These are phyloP conservation scores for Sphaerodactylus townsendi DNA, from an alignment of 2,113 vertebrate species.

Conservation along the genomic window DNA sequence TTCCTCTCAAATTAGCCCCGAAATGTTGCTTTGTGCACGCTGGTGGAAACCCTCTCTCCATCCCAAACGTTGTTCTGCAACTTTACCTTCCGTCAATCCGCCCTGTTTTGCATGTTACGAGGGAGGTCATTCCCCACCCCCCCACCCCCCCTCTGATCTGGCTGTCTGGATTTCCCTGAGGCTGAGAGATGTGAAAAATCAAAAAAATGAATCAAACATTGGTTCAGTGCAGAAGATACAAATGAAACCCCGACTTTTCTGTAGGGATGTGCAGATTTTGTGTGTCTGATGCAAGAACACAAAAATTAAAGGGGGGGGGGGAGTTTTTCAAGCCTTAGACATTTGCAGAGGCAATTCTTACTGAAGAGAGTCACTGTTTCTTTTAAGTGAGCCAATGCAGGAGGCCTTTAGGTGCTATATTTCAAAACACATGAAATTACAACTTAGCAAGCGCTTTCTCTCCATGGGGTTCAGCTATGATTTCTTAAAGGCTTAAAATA, in stretches of 20 bases:
- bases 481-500: slow-evolving; percentile 67
- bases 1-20: background rate
- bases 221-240: slow-evolving; percentile 42
- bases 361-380: slow-evolving; percentile 58
- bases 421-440: slow-evolving; percentile 80
- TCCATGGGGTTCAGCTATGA: slow-evolving; percentile 64
- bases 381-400: slow-evolving; percentile 60
- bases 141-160: background rate
- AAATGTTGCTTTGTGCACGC: background rate
- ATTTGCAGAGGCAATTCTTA: slow-evolving; percentile 44
- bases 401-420: slow-evolving; percentile 72
- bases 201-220: slow-evolving; percentile 32
- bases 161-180: slow-evolving; percentile 20
- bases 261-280: background rate
- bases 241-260: background rate
- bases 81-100: background rate
- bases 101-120: background rate
- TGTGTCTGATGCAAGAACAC: background rate
- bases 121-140: background rate
- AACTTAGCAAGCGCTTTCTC: slow-evolving; percentile 70
- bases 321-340: slow-evolving; percentile 62
- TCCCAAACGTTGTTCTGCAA: background rate
- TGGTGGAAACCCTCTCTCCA: background rate
- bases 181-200: slow-evolving; percentile 22
- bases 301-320: background rate